These are phyloP conservation scores for Poecilia gillii DNA, from an alignment of 2,797 vertebrate genomes.

Conservation along the genomic window DNA sequence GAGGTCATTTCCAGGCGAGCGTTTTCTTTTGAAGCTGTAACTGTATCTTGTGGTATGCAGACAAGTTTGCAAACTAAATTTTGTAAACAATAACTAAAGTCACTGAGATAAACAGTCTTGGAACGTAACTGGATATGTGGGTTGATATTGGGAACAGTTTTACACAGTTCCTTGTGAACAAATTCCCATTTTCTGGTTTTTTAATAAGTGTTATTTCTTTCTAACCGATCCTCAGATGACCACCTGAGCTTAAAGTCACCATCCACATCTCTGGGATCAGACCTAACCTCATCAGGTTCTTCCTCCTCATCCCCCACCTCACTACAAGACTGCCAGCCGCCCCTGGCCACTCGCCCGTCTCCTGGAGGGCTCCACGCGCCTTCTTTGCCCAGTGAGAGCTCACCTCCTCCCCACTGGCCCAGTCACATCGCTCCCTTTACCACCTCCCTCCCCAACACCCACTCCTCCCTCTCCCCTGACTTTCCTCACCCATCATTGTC, in stretches of 20 bases:
- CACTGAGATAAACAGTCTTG: slow-evolving; percentile 38
- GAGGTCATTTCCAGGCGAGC: slow-evolving; percentile 57
- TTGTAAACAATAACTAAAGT: slow-evolving; percentile 42
- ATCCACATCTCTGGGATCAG: slow-evolving; percentile 81
- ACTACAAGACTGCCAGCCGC: slow-evolving; percentile 83
- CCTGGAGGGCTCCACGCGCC: slow-evolving; percentile 84
- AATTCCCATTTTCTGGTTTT: background rate
- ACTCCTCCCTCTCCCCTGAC: slow-evolving; percentile 85
- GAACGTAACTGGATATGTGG: slow-evolving; percentile 16
- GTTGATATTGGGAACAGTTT: background rate
- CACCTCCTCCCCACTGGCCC: slow-evolving; percentile 83
- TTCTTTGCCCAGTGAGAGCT: slow-evolving; percentile 83
- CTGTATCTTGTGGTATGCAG: slow-evolving; percentile 45
- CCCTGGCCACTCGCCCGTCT: slow-evolving; percentile 85
- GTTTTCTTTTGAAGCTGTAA: slow-evolving; percentile 67
- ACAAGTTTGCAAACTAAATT: slow-evolving; percentile 37
- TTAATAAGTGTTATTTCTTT: slow-evolving; percentile 11
- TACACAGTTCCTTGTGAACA: background rate
- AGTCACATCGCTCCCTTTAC: slow-evolving; percentile 78
- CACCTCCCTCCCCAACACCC: slow-evolving; percentile 83
- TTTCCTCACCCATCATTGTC: slow-evolving; percentile 85
- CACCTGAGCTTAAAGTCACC: slow-evolving; percentile 83
- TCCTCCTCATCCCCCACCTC: slow-evolving; percentile 82
- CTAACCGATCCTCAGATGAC: slow-evolving; percentile 76
- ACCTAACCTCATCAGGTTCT: slow-evolving; percentile 82